Base-by-base conservation (phyloP, 2,113 vertebrate genomes). In the Ginglymostoma cirratum region DNA sequence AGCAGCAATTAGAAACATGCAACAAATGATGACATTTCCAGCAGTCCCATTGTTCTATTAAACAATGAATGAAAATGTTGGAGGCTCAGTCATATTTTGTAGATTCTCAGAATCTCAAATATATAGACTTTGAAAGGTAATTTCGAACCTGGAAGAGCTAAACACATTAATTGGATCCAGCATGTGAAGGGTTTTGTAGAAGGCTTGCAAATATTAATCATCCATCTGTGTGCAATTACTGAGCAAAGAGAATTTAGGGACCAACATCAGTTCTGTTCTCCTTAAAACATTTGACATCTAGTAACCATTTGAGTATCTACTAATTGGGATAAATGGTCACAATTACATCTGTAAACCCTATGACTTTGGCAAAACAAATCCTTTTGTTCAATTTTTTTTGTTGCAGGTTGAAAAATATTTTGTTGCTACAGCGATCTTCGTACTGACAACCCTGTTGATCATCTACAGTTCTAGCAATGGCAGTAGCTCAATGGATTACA, bases 381-480 rank as follows among this genome's bases (percentile, higher is more conserved):
- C 34, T 8, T 61, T 55, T 55, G 45, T 34, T 70, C 42, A 48
- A 72, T 95, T 76, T 27, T 27, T 52, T 72, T 61, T 61, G 55
- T 61, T 48, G 0, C 98, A 98, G 98, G 98, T 98, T 97, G 98
- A 98, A 96, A 98, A 97, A 7, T 97, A 98, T 96, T 98, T 98
- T 67, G 98, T 99, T 97, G 98, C 99, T 96, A 97, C 98, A 48
- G 97, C 98, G 96, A 96, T 99, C 96, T 98, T 99, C 96, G 97
- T 98, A 96, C 97, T 99, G 96, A 98, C 98, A 96, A 99, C 98
- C 93, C 98, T 99, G 97, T 98, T 99, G 97, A 99, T 99, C 97
- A 98, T 99, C 97, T 99, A 99, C 97, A 98, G 98, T 97, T 99
- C 99, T 45, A 98, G 98, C 97, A 98, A 97, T n/a, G 96, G 96